Evolutionary conservation across 1,140 invertebrate genomes (phyloP).

Genomic region (Drusus annulatus): DNA sequence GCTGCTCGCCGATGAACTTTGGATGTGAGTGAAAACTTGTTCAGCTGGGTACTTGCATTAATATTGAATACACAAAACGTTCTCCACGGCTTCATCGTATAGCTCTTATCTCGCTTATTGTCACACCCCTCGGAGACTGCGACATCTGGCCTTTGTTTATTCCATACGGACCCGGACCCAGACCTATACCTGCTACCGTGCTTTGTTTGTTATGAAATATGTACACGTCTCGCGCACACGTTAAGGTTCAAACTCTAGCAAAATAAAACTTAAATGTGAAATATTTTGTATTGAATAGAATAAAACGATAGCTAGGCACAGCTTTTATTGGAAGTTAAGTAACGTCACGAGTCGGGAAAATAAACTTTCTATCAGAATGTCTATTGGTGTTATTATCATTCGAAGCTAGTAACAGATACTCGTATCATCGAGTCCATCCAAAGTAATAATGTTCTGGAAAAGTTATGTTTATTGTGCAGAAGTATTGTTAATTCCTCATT

Average conservation of each 20-base stretch:
- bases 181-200: too few species aligned
- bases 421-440: slow-evolving; percentile 22
- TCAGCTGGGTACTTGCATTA: too few species aligned
- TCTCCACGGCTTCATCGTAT: neutral
- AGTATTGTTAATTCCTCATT: neutral
- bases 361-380: slow-evolving; percentile 23
- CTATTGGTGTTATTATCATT: slow-evolving; percentile 25
- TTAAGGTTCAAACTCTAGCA: neutral
- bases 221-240: neutral
- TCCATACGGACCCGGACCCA: neutral
- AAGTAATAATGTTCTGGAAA: slow-evolving; percentile 17
- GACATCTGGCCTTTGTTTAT: slow-evolving; percentile 9
- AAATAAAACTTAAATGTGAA: slow-evolving; percentile 37
- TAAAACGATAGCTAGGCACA: slow-evolving; percentile 31
- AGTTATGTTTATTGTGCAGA: slow-evolving; percentile 16
- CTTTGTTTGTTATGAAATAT: neutral
- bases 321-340: slow-evolving; percentile 27
- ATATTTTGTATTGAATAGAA: slow-evolving; percentile 42
- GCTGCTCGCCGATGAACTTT: too few species aligned
- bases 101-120: slow-evolving; percentile 12
- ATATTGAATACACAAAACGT: too few species aligned
- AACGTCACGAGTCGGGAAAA: slow-evolving; percentile 1
- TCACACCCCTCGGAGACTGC: neutral
- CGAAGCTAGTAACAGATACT: too few species aligned
- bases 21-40: too few species aligned